phyloP scores from a whole-genome alignment of 2,888 invertebrate species.

The Neria commutata region DNA sequence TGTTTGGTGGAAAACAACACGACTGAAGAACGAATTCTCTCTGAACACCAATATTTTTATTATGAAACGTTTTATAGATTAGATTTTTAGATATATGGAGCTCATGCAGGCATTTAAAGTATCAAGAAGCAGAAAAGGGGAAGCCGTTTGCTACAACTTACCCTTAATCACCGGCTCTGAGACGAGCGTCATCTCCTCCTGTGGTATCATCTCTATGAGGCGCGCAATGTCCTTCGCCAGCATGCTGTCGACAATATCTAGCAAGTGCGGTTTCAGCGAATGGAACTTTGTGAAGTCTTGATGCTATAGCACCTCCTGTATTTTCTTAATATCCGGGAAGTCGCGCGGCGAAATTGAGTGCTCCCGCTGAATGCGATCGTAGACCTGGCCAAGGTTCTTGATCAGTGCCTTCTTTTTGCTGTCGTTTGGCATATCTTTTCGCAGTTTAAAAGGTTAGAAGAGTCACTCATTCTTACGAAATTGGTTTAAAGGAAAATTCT shows the following conservation, averaged over 20 bases:
- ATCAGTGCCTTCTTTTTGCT: constrained; percentile 97
- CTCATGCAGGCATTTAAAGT: too few species aligned
- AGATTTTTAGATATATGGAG: too few species aligned
- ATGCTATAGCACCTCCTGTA: constrained; percentile 87
- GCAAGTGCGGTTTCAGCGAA: constrained; percentile 83
- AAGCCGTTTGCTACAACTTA: too few species aligned
- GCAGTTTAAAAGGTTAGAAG: too few species aligned
- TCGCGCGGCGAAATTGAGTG: constrained; percentile 97
- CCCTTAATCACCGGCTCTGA: constrained; percentile 72
- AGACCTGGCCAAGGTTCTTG: constrained; percentile 88
- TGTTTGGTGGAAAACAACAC: too few species aligned
- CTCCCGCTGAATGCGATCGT: constrained; percentile 87
- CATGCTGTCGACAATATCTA: constrained; percentile 96
- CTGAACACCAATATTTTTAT: too few species aligned
- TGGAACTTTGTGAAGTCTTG: constrained; percentile 96
- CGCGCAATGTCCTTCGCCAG: constrained; percentile 92
- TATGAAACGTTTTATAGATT: too few species aligned
- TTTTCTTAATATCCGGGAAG: constrained; percentile 96
- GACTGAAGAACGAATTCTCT: too few species aligned
- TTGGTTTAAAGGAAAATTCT: too few species aligned
- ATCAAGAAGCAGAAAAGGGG: too few species aligned
- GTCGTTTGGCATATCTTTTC: constrained; percentile 98
- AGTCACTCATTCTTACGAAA: too few species aligned
- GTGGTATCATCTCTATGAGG: constrained; percentile 96
- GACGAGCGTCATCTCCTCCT: constrained; percentile 76